Evolutionary conservation across 2,888 invertebrate genomes (phyloP).

Genomic region (Drosophila neotestacea): DNA sequence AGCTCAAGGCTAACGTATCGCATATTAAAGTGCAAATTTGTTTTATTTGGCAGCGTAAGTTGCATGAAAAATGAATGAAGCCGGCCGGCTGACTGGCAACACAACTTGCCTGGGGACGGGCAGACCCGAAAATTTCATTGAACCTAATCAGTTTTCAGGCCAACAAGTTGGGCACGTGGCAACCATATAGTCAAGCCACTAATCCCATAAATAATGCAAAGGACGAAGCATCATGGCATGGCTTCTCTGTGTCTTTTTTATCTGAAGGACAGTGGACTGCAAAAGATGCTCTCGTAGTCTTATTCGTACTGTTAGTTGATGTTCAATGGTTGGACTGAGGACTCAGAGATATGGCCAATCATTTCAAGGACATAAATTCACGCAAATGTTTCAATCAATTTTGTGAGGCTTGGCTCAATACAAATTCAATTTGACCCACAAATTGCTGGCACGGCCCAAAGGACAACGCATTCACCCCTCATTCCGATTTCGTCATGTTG

Average conservation of each 20-base stretch:
- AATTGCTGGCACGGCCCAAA: slow-evolving; percentile 68
- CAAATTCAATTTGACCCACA: slow-evolving; percentile 80
- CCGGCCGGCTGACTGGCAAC: slow-evolving; percentile 16
- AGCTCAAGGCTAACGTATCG: slow-evolving; percentile 61
- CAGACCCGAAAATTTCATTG: slow-evolving; percentile 65
- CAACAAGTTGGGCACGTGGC: slow-evolving; percentile 70
- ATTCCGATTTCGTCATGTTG: slow-evolving; percentile 59
- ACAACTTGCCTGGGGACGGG: slow-evolving; percentile 19
- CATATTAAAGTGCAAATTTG: slow-evolving; percentile 78
- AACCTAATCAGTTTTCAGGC: slow-evolving; percentile 78
- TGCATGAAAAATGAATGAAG: slow-evolving; percentile 72
- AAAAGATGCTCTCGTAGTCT: not conserved
- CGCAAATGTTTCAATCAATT: slow-evolving; percentile 80
- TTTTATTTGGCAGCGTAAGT: slow-evolving; percentile 67
- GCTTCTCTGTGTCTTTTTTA: slow-evolving; percentile 6
- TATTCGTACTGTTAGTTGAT: slow-evolving; percentile 12
- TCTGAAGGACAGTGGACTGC: slow-evolving; percentile 4
- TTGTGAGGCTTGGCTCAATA: slow-evolving; percentile 72
- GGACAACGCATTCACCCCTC: slow-evolving; percentile 32
- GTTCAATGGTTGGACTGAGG: slow-evolving; percentile 9
- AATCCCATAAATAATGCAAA: slow-evolving; percentile 78
- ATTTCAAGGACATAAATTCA: slow-evolving; percentile 79
- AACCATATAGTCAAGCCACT: slow-evolving; percentile 66
- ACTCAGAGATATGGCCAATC: slow-evolving; percentile 70
- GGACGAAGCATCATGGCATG: slow-evolving; percentile 34